Conservation (phyloP, 92 coral and sea anemone genomes). For the Porites rus region DNA sequence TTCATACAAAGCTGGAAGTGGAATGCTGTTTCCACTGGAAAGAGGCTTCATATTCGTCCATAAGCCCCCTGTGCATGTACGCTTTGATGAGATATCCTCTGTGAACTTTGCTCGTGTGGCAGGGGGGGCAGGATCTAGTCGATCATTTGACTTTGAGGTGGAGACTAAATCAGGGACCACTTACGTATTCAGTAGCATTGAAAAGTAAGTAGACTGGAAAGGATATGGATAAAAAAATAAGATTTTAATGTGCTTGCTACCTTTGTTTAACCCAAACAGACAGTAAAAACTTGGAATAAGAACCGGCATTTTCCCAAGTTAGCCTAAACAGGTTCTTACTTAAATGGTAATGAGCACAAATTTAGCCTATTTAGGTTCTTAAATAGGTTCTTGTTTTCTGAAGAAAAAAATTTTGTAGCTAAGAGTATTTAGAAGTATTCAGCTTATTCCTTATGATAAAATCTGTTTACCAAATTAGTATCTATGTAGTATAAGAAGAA, state of each 20-base stretch:
- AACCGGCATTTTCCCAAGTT: too few relatives aligned
- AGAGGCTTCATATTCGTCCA: slow-evolving; percentile 98
- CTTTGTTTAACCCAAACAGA: too few relatives aligned
- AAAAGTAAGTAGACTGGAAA: slow-evolving; percentile 73
- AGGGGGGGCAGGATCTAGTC: slow-evolving; percentile 93
- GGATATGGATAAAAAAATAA: neutral
- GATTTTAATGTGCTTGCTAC: neutral
- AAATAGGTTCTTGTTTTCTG: too few relatives aligned
- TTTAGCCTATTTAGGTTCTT: too few relatives aligned
- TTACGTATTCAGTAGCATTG: slow-evolving; percentile 96
- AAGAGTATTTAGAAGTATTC: too few relatives aligned
- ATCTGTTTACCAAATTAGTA: too few relatives aligned
- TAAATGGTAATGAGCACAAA: too few relatives aligned
- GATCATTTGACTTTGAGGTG: slow-evolving; percentile 98
- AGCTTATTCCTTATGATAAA: too few relatives aligned
- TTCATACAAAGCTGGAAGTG: slow-evolving; percentile 98
- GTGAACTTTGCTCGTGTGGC: slow-evolving; percentile 99
- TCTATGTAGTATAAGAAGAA: too few relatives aligned
- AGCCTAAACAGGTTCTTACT: too few relatives aligned
- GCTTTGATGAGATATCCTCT: slow-evolving; percentile 94
- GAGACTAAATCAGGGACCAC: slow-evolving; percentile 87
- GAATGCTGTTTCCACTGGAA: slow-evolving; percentile 92
- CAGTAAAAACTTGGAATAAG: too few relatives aligned
- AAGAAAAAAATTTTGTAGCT: too few relatives aligned
- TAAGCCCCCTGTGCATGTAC: slow-evolving; percentile 97